Percentiles rank a stretch among this genome's conserved stretches.
These are phyloP conservation scores for Seriola quinqueradiata DNA, from an alignment of 2,113 vertebrate species.

Conservation along the genomic window DNA sequence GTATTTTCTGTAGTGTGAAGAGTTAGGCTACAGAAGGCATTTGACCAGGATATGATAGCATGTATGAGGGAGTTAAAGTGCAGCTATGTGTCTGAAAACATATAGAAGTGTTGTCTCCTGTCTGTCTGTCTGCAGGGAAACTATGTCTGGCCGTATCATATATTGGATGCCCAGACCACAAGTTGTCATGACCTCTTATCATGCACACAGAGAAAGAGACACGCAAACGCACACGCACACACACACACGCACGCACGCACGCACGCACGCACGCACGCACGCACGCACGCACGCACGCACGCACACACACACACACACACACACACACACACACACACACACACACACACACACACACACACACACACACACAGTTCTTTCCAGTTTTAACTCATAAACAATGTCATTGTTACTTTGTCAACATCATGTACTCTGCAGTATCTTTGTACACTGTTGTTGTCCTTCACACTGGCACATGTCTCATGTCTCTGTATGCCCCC, in stretches of 20 bases:
- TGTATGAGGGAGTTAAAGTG: slow-evolving; percentile 32
- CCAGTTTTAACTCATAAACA: not conserved
- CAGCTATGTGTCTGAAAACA: slow-evolving; percentile 59
- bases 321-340: not conserved
- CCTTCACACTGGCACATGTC: slow-evolving; percentile 27
- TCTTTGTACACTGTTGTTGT: not conserved
- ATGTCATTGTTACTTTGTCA: not conserved
- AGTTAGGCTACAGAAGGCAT: slow-evolving; percentile 30
- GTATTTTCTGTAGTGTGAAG: slow-evolving; percentile 66
- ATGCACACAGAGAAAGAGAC: not conserved
- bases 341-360: too few species aligned
- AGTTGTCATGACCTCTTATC: slow-evolving; percentile 16
- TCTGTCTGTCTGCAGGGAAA: slow-evolving; percentile 37
- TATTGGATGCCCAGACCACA: slow-evolving; percentile 21
- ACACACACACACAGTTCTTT: not conserved
- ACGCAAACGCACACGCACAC: too few species aligned
- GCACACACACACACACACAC: too few species aligned
- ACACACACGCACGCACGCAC: too few species aligned
- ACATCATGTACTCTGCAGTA: not conserved
- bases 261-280: too few species aligned
- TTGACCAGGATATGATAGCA: slow-evolving; percentile 38
- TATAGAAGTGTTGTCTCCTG: slow-evolving; percentile 53
- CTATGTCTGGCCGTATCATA: slow-evolving; percentile 27
- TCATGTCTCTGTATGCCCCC: not conserved
- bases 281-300: too few species aligned